A percentile compares a stretch with the other conserved stretches of the same genome.
Evolutionary conservation across 1,140 invertebrate genomes (phyloP).

Genomic region (Ooceraea biroi): DNA sequence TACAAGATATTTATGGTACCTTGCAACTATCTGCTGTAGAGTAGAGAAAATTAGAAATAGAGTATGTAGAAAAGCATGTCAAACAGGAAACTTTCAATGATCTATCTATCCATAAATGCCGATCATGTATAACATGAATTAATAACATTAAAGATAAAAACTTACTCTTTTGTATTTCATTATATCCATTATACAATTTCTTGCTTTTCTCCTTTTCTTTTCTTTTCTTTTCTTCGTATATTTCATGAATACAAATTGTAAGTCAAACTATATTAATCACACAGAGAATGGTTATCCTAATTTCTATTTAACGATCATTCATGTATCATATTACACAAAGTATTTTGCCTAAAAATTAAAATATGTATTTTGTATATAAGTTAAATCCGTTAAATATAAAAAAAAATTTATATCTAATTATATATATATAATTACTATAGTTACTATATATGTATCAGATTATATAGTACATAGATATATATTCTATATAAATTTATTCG

Average conservation of each 20-base stretch:
- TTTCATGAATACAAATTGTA: no score
- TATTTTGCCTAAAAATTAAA: not conserved
- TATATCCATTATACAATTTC: no score
- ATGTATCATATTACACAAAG: not conserved
- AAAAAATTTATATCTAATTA: not conserved
- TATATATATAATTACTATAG: not conserved
- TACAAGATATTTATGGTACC: not conserved
- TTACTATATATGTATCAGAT: not conserved
- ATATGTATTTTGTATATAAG: not conserved
- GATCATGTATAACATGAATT: not conserved
- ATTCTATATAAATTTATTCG: not conserved
- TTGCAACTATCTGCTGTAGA: not conserved
- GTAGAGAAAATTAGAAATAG: not conserved
- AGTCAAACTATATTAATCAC: no score
- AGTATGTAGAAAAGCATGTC: slow-evolving; percentile 8
- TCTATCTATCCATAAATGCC: not conserved
- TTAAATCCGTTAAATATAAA: not conserved
- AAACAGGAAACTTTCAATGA: not conserved
- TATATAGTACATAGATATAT: not conserved
- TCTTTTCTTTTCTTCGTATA: no score
- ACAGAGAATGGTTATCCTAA: no score
- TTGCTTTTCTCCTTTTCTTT: no score
- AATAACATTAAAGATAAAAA: slow-evolving; percentile 38
- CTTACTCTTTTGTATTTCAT: not conserved
- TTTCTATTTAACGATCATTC: no score